Evolutionary conservation across 2,797 vertebrate species (phyloP), one percentile per base, ranked within the genome.

Genomic region (Pampus argenteus): DNA sequence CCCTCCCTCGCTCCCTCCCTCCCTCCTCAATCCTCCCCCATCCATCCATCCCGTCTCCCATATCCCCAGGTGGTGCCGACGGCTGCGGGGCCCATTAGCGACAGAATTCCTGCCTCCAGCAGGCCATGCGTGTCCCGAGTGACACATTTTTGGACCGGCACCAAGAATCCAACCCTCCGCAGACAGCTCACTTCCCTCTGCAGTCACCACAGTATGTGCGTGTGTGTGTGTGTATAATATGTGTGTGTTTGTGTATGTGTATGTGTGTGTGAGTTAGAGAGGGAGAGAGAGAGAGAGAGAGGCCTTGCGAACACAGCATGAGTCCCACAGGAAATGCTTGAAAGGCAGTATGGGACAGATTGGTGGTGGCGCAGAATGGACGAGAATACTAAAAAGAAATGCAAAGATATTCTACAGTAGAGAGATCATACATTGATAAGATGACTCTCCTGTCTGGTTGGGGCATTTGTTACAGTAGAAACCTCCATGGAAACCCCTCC

Each of bases 121-220:
- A 94, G 92, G 90, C 94, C 93, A 94, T 94, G 94, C 92, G 89
- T 95, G 92, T 94, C 93, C 92, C 90, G 80, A 86, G 89, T 94
- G 94, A 95, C 94, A 95, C 91, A 93, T 95, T 94, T 93, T 94
- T 95, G 94, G 94, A 95, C 90, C 84, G 52, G 75, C 89, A 95
- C 93, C 94, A 95, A 94, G 87, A 92, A 92, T 92, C 86, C 84
- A 91, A 89, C 91, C 91, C 91, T 90, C 87, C 66, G 38, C 89
- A 94, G 92, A 94, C 91, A 93, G 93, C 93, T 93, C 88, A 93
- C 92, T 93, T 93, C 86, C 79, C 84, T 90, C 87, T 80, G 82
- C 90, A 87, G 90, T 92, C 86, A 72, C 81, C 80, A 85, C 64
- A 69, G 77, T 72, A 54, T 73, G 63, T 74, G 78, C 29, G 10